Evolutionary conservation across 2,113 vertebrate species (phyloP), one percentile per base, ranked within the genome.

Genomic region (Sinocyclocheilus grahami): DNA sequence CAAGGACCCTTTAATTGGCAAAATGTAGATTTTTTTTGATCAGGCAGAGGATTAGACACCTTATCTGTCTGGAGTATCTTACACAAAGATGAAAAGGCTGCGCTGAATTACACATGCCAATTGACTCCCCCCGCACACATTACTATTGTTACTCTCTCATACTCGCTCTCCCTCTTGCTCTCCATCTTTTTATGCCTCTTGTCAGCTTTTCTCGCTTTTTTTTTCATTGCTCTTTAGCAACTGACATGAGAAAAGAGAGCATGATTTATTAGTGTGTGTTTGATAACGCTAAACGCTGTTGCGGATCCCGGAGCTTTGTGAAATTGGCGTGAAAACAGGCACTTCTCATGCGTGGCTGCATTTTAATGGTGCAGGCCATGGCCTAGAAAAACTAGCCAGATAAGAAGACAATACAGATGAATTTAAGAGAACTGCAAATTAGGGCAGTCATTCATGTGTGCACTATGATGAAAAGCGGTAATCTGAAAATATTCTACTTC

Each of bases 11-110:
- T 97, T 99, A 98, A 99, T 99, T 99, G 97, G 97, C 96, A 97
- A 97, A 33, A 33, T 33, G 30, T 96, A 97, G 97, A 97, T 98
- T 97, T 96, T 96, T 97, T 95, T 97, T 97, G 96, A 99, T 99
- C 97, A 97, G 94, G 95, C 96, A 95, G 94, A 93, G 97, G 97
- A 99, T 99, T 98, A 98, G 96, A 96, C 93, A 91, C 93, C 93
- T 97, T 99, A 99, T 99, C 98, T 96, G 95, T 96, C 93, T 94
- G 92, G 95, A 97, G 96, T 96, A 99, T 99, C 97, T 97, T 95
- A 96, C 95, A 96, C 96, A 90, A 92, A 98, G 97, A 99, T 99
- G 97, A 99, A 99, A 99, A 98, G 96, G 95, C 96, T 96, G 95
- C 77, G 88, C 93, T 91, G 96, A 97, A 98, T 97, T 97, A 97